Base-by-base conservation (phyloP, 2,888 invertebrate species). In the Drepana falcataria region DNA sequence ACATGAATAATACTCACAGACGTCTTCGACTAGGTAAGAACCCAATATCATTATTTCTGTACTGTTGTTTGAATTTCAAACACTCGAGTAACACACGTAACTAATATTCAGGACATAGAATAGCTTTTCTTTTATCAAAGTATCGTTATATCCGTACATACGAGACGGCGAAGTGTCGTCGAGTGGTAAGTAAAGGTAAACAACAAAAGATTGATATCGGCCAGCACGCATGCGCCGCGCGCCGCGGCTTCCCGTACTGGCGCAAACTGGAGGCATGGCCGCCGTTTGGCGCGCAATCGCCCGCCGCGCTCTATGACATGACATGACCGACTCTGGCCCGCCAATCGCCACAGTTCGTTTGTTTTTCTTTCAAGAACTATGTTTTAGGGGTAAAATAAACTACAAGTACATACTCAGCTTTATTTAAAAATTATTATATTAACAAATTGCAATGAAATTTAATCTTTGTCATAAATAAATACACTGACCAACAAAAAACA, bases 151-250 rank as follows among this genome's bases (percentile, higher is more conserved):
- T 33, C 35, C 51, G 51, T 51, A 7, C 40, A 34, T 33, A 40
- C 7, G 33, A 1, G 2, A 41, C 40, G 40, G 40, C 33, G 51
- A 34, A 40, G 33, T 40, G 21, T 40, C 33, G 41, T 33, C 6
- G 40, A 51, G 35, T 51, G 7, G 69, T 69, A 21, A 21, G 21
- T 21, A 21, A 21, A 21, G 21, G 21, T 21, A 72, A 73, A 70
- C 70, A 70, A 72, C 70, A 70, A 72, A 64, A 61, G 59, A 55
- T 51, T 52, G 44, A 48, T 41, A 7, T 35, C 51, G 35, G 48
- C 51, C 51, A 5, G 47, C 59, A 64, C 79, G 75, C 81, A 75
- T 76, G 81, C 80, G 81, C 70, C 58, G 60, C 61, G 59, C 51
- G 49, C 37, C 57, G 65, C 70, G 65, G 58, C 60, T 57, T 59